Conservation (phyloP, 2,113 vertebrate genomes). For the Tauraco erythrolophus region DNA sequence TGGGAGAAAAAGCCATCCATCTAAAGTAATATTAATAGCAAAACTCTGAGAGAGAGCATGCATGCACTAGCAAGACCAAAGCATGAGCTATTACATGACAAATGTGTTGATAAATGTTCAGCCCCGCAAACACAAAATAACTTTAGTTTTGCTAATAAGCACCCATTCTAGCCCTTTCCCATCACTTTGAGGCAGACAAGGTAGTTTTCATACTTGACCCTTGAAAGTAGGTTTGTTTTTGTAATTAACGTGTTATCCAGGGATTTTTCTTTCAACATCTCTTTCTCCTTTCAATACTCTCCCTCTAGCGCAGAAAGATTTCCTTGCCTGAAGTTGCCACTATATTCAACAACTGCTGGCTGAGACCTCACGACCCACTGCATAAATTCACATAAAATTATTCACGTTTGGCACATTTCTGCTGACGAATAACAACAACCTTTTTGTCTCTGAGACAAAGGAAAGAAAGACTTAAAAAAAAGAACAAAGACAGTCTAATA, state of each 20-base stretch:
- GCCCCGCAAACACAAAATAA: conserved; percentile 46
- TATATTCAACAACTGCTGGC: conserved; percentile 44
- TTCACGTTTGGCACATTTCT: conserved; percentile 55
- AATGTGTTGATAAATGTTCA: conserved; percentile 5
- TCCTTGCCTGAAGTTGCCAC: conserved; percentile 45
- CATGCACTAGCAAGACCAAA: conserved; percentile 11
- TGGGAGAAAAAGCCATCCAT: conserved; percentile 20
- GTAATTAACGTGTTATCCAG: conserved; percentile 44
- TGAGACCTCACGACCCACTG: neutral
- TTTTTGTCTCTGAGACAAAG: conserved; percentile 54
- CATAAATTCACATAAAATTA: conserved; percentile 56
- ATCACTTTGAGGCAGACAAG: conserved; percentile 1
- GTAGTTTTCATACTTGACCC: conserved; percentile 31
- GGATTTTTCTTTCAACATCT: conserved; percentile 38
- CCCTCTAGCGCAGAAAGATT: conserved; percentile 24
- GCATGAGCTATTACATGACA: neutral
- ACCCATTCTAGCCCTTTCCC: conserved; percentile 9
- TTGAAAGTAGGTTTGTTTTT: conserved; percentile 42
- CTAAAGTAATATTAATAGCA: conserved; percentile 57
- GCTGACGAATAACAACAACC: conserved; percentile 15
- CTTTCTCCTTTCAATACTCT: neutral
- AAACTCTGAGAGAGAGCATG: conserved; percentile 27
- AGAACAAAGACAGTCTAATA: conserved; percentile 36
- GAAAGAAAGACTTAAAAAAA: neutral
- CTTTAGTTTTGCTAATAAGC: conserved; percentile 14